A percentile compares a stretch with the other conserved stretches of the same genome.
phyloP scores from a whole-genome alignment of 2,888 invertebrate species.

The Apotomis betuletana region DNA sequence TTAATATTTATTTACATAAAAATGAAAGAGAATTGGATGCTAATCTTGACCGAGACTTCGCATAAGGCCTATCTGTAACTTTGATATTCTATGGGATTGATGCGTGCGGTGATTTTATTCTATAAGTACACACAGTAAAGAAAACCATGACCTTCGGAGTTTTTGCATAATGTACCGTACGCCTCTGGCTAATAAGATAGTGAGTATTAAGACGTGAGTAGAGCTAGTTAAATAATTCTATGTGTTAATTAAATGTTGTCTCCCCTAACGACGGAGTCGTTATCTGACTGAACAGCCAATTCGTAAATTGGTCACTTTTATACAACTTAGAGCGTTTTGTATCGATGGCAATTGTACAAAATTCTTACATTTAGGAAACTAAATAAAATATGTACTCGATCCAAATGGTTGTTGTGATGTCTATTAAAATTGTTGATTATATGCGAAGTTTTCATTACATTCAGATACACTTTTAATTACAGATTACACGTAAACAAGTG shows the following conservation, averaged over 20 bases:
- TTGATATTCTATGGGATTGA: slow-evolving; percentile 19
- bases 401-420: slow-evolving; percentile 83
- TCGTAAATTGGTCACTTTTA: slow-evolving; percentile 56
- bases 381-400: slow-evolving; percentile 63
- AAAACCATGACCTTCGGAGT: slow-evolving; percentile 10
- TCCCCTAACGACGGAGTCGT: slow-evolving; percentile 46
- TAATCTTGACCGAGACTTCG: slow-evolving; percentile 16
- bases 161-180: slow-evolving; percentile 17
- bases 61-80: slow-evolving; percentile 28
- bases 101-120: slow-evolving; percentile 3
- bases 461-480: not conserved
- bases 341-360: slow-evolving; percentile 48
- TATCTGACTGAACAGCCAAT: slow-evolving; percentile 62
- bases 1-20: slow-evolving; percentile 17
- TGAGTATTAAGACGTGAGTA: slow-evolving; percentile 26
- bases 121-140: not conserved
- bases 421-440: slow-evolving; percentile 81
- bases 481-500: too few relatives aligned
- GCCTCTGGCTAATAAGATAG: slow-evolving; percentile 18
- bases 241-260: slow-evolving; percentile 38
- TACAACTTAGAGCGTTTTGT: slow-evolving; percentile 58
- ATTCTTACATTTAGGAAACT: slow-evolving; percentile 45
- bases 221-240: slow-evolving; percentile 31
- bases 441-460: slow-evolving; percentile 43
- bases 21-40: slow-evolving; percentile 9